Evolutionary conservation across 53 echinoderm and acorn worm genomes (phyloP).

Genomic region (Mesocentrotus franciscanus): DNA sequence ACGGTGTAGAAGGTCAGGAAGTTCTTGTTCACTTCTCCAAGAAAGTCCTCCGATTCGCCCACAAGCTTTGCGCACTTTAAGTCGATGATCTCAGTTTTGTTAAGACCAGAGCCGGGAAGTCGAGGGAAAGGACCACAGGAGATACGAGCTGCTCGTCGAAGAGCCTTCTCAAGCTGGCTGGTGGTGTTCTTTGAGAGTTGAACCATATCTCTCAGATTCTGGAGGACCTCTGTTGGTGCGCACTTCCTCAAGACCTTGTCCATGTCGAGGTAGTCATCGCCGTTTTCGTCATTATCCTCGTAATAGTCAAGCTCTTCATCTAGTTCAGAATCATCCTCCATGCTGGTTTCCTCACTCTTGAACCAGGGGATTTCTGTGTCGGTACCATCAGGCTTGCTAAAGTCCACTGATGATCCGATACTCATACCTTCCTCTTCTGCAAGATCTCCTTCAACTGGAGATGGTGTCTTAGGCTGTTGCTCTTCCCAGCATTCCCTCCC

Average conservation of each 20-base stretch:
- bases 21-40: no score
- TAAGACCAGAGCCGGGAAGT: no score
- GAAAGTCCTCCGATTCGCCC: no score
- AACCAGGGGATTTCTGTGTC: neutral
- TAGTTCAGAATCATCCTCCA: neutral
- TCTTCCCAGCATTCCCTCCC: conserved; percentile 9
- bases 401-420: conserved; percentile 10
- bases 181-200: no score
- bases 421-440: neutral
- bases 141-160: no score
- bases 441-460: neutral
- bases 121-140: no score
- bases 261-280: conserved; percentile 31
- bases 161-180: no score
- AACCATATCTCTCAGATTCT: no score
- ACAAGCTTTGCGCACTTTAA: no score
- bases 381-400: no score
- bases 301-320: conserved; percentile 53
- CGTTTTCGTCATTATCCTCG: conserved; percentile 10
- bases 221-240: conserved; percentile 57
- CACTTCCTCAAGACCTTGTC: conserved; percentile 56
- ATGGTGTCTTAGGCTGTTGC: neutral
- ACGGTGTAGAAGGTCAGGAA: no score
- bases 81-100: no score
- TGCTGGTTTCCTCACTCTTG: neutral